These are phyloP conservation scores for Speoplatyrhinus poulsoni DNA, from an alignment of 2,113 vertebrate species.

Conservation along the genomic window DNA sequence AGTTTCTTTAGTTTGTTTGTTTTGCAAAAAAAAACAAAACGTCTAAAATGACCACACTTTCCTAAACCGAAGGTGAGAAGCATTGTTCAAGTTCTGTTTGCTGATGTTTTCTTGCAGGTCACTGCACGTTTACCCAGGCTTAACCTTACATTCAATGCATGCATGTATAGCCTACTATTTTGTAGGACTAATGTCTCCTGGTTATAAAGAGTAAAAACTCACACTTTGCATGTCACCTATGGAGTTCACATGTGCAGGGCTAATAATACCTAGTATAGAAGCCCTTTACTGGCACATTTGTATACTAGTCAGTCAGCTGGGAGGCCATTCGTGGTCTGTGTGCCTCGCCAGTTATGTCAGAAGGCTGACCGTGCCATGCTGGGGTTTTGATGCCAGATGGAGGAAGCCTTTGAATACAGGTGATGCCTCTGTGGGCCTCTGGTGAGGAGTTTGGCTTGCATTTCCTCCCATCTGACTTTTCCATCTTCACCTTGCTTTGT, in stretches of 20 bases:
- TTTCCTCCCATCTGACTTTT: conserved; percentile 15
- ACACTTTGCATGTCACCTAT: conserved; percentile 38
- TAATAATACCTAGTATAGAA: conserved; percentile 2
- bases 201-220: conserved; percentile 50
- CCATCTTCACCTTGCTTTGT: conserved; percentile 6
- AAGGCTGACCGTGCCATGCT: conserved; percentile 29
- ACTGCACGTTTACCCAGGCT: conserved; percentile 12
- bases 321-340: conserved; percentile 52
- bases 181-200: conserved; percentile 13
- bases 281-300: conserved; percentile 5
- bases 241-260: conserved; percentile 17
- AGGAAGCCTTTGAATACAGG: conserved; percentile 33
- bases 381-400: conserved; percentile 36
- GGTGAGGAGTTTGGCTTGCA: conserved; percentile 16
- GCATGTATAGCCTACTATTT: conserved; percentile 26
- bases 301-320: conserved; percentile 12
- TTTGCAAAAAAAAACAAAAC: too few relatives aligned
- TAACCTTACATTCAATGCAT: conserved; percentile 13
- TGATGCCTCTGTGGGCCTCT: conserved; percentile 22
- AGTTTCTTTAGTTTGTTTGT: too few relatives aligned
- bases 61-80: too few relatives aligned
- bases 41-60: too few relatives aligned
- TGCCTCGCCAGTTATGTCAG: conserved; percentile 34
- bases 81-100: too few relatives aligned
- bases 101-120: not conserved